Percentiles rank a stretch among this genome's conserved stretches.
Conservation (phyloP, 2,888 invertebrate species). For the Digitonthophagus gazella region DNA sequence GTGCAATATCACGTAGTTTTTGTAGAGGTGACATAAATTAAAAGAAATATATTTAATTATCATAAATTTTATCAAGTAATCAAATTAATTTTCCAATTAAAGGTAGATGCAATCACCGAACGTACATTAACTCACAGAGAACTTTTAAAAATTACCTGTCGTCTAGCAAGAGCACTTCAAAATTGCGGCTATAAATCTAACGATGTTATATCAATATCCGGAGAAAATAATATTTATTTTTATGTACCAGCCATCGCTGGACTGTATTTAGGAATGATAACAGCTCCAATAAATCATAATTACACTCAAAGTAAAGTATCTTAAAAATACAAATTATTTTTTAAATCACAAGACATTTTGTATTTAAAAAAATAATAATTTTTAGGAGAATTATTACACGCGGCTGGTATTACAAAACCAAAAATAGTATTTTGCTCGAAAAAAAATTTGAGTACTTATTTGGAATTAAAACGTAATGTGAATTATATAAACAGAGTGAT, state of each 20-base stretch:
- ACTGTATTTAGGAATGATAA: constrained; percentile 36
- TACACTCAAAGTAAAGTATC: constrained; percentile 49
- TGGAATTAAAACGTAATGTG: constrained; percentile 54
- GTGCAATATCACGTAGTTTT: too few relatives aligned
- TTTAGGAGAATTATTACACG: constrained; percentile 51
- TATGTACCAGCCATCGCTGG: constrained; percentile 39
- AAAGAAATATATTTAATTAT: not conserved
- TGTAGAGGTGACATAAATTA: not conserved
- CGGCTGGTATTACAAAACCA: constrained; percentile 64
- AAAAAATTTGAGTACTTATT: constrained; percentile 55
- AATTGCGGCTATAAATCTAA: constrained; percentile 33
- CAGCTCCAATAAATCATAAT: constrained; percentile 38
- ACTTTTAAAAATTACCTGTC: constrained; percentile 34
- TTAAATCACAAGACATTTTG: not conserved
- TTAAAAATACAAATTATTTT: constrained; percentile 62
- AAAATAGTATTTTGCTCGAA: constrained; percentile 65
- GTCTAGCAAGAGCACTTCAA: constrained; percentile 36
- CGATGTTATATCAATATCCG: constrained; percentile 37
- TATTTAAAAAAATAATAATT: too few relatives aligned
- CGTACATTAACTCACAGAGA: constrained; percentile 34
- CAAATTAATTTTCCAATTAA: constrained; percentile 19
- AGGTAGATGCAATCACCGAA: constrained; percentile 38
- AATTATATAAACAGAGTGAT: constrained; percentile 56
- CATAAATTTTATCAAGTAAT: not conserved
- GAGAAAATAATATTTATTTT: constrained; percentile 39